Base-by-base conservation (phyloP, 2,797 vertebrate genomes). In the Carcharodon carcharias region DNA sequence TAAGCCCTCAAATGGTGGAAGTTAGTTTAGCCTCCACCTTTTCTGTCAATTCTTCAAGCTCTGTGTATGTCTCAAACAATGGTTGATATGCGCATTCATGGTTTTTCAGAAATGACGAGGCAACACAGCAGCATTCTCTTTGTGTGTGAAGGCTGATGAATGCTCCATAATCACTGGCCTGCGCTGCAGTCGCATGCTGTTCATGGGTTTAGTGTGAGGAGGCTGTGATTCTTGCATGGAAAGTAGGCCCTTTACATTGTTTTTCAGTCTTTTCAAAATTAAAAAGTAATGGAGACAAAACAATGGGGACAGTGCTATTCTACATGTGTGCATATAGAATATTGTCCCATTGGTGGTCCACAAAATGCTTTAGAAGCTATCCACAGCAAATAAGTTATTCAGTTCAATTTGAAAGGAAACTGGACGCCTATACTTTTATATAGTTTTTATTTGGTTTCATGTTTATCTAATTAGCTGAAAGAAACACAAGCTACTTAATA, bases 391-490 rank as follows among this genome's bases (percentile, higher is more conserved):
- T 7, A 54, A 85, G 71, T 73, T 6, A 71, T 71, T 77, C 82
- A 0, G 14, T 58, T 77, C 82, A 0, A 4, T 58, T 92, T 63
- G 58, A 92, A 92, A 92, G 6, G 6, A 63, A 6, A 92, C 14
- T 61, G 89, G 28, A 89, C 26, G 18, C 67, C 67, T 69, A 3
- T 56, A 93, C 50, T 95, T 54, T 56, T 14, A 63, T 91, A 3
- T 14, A 14, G 26, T 6, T 18, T 61, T 91, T 91, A 91, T 85
- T 35, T 77, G 50, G 23, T 80, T 80, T 96, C 2, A n/a, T 73
- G 73, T 56, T 96, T 96, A 85, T 28, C 12, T 35, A 77, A 61
- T 28, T 96, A 77, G 6, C 56, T 77, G 69, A 96, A 96, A 45
- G 40, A 85, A 73, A 85, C 40, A 14, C 40, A 85, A 85, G 88